Base-by-base conservation (phyloP, 2,797 vertebrate genomes). In the Megaceryle alcyon region DNA sequence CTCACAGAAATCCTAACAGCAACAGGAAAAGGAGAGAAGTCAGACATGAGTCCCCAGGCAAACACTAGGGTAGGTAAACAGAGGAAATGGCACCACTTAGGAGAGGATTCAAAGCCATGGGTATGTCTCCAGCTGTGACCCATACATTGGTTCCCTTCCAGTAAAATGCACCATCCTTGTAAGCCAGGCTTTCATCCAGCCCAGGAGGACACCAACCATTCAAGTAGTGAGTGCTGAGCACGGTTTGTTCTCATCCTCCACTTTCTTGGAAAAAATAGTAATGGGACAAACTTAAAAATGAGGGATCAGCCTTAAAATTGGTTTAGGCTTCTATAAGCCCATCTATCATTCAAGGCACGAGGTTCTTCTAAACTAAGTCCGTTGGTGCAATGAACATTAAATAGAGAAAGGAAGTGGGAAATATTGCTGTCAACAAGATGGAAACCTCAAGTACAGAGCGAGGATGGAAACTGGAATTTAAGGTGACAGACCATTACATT, bases 211-310 rank as follows among this genome's bases (percentile, higher is more conserved):
- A 0, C 23, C 0, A 0, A 29, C 35, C 68, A 91, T 86, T 89
- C 49, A 71, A 73, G 39, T n/a, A 10, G 3, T 17, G 18, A 88
- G 64, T 46, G 59, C 61, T 69, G 53, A 80, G 51, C 75, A 93
- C 71, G 88, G 82, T 26, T 92, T 20, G 60, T 54, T 95, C 90
- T 91, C 75, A 87, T 49, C 20, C 31, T 93, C 29, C 26, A 23
- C 49, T 84, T 82, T 60, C 51, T 79, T 65, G 46, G 35, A 78
- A 86, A 86, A 86, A 95, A 94, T 94, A 88, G n/a, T 59, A 92
- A 92, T 60, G 28, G 53, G 37, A 75, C 69, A 88, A 88, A 81
- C 83, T 88, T 81, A 31, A 91, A 94, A 94, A 72, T 22, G 37
- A 91, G 37, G 29, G 61, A 91, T 61, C 59, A 76, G 80, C 54